phyloP scores from a whole-genome alignment of 2,113 vertebrate genomes.

The Vombatus ursinus region DNA sequence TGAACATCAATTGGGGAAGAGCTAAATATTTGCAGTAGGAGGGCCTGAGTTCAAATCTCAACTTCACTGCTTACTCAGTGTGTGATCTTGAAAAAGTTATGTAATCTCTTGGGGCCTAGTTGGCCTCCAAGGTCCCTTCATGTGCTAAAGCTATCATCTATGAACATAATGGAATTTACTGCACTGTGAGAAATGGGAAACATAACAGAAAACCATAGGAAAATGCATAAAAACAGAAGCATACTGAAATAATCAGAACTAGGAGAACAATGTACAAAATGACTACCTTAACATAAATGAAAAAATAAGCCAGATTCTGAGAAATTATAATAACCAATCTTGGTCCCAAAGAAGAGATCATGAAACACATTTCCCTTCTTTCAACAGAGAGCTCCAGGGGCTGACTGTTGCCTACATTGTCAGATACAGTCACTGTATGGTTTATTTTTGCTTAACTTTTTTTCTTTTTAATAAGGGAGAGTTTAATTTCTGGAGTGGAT shows the following conservation, averaged over 20 bases:
- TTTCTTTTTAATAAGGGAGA: neutral
- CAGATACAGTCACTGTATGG: neutral
- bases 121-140: no score
- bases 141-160: neutral
- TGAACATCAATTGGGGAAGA: neutral
- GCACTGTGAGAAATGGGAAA: neutral
- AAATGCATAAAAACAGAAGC: neutral
- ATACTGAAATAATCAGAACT: neutral
- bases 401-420: neutral
- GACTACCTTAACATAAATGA: neutral
- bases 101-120: no score
- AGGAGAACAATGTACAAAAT: neutral
- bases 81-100: no score
- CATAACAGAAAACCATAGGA: neutral
- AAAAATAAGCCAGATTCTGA: neutral
- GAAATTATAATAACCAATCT: neutral
- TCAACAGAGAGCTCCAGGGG: neutral
- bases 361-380: neutral
- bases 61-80: neutral
- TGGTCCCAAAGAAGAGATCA: neutral
- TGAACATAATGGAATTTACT: neutral
- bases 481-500: neutral
- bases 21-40: neutral
- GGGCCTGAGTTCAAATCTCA: neutral
- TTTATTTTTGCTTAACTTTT: neutral